phyloP scores from a whole-genome alignment of 2,797 vertebrate genomes.

The Simalia tracyae region DNA sequence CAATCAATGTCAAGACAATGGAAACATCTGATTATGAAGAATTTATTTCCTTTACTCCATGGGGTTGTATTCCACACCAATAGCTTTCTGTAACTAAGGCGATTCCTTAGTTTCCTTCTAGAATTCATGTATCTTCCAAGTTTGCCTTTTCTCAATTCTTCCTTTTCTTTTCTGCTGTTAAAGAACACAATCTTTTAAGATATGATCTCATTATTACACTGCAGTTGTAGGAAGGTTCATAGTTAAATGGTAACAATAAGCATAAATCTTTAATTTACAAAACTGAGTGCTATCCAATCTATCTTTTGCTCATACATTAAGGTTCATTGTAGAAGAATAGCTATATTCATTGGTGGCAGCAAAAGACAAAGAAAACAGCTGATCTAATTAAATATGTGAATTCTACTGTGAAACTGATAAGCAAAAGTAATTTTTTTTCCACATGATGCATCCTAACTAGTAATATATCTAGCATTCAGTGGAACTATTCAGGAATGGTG shows the following conservation, averaged over 20 bases:
- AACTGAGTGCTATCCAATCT: constrained; percentile 13
- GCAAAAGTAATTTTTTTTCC: background rate
- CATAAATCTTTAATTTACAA: constrained; percentile 18
- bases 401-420: background rate
- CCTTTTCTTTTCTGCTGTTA: background rate
- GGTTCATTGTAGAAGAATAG: background rate
- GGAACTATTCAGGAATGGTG: background rate
- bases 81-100: background rate
- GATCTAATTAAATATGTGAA: background rate
- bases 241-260: constrained; percentile 2
- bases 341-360: background rate
- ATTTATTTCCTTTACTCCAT: background rate
- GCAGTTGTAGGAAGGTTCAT: background rate
- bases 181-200: background rate
- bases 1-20: background rate
- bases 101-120: background rate
- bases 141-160: background rate
- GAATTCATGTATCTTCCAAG: background rate
- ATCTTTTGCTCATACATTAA: constrained; percentile 26
- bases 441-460: background rate
- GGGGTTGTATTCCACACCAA: background rate
- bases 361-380: background rate
- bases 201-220: background rate
- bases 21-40: background rate
- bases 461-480: background rate